Percentiles rank a stretch among this genome's conserved stretches.
Evolutionary conservation across 2,888 invertebrate species (phyloP).

Genomic region (Sericinus montela): DNA sequence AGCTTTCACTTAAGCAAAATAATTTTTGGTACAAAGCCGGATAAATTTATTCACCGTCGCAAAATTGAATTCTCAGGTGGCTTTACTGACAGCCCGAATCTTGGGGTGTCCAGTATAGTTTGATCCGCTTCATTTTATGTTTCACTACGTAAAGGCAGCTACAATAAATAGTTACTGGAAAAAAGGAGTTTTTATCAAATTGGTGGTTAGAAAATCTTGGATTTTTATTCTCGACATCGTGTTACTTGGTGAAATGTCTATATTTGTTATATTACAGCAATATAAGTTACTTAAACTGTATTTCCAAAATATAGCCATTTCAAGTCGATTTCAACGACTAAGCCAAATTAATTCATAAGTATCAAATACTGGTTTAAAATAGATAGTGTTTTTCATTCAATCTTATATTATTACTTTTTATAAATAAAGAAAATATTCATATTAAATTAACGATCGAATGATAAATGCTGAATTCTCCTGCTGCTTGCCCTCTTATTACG

Average conservation of each 20-base stretch:
- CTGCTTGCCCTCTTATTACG: too few relatives aligned
- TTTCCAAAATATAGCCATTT: too few relatives aligned
- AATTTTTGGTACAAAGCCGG: constrained; percentile 39
- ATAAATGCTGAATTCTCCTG: too few relatives aligned
- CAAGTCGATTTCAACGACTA: too few relatives aligned
- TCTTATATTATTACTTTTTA: too few relatives aligned
- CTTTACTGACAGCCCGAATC: constrained; percentile 23
- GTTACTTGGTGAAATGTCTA: constrained; percentile 8
- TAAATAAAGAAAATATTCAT: too few relatives aligned
- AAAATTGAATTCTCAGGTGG: constrained; percentile 77
- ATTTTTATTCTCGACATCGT: constrained; percentile 10
- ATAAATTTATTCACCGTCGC: constrained; percentile 70
- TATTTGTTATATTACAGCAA: constrained; percentile 11
- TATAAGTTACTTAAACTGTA: too few relatives aligned
- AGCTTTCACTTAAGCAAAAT: constrained; percentile 2
- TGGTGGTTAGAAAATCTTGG: constrained; percentile 8
- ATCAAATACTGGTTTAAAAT: too few relatives aligned
- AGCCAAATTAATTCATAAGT: too few relatives aligned
- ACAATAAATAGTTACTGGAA: background rate
- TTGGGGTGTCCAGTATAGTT: constrained; percentile 1
- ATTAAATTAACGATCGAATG: too few relatives aligned
- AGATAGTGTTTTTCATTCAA: too few relatives aligned
- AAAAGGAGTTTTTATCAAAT: constrained; percentile 3
- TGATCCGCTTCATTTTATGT: constrained; percentile 6
- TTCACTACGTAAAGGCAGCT: background rate